Evolutionary conservation across 2,888 invertebrate genomes (phyloP), one percentile per base, ranked within the genome.

Genomic region (Ditula angustiorana): DNA sequence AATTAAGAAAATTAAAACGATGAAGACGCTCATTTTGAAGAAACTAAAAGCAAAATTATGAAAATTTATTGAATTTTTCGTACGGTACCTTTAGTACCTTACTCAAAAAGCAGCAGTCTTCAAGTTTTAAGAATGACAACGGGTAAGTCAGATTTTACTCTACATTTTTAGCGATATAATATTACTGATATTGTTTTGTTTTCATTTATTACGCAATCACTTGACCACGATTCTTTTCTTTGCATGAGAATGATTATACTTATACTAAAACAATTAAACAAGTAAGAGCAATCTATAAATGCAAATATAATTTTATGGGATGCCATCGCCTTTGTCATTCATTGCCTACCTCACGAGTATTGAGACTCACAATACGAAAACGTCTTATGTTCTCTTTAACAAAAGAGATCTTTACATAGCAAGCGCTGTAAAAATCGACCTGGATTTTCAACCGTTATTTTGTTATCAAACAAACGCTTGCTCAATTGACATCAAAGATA

Each of bases 61-160:
- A 87, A 86, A 85, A 86, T 86, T 85, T 75, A 84, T 82, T 67
- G 56, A 77, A 83, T 82, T 83, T 83, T 85, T 86, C 82, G 72
- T 60, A 63, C 71, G 67, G 66, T 23, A 63, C 64, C 44, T 58
- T 61, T 58, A 66, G 68, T 37, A 69, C 64, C 16, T 61, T 53
- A 61, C 59, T 30, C 35, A 30, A 53, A 24, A 16, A 41, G 24
- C 16, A 68, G 26, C 30, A 53, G 62, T 46, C 49, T 41, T 33
- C 44, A 16, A 44, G 55, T 44, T 61, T 47, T 53, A 61, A 66
- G 74, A 53, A 90, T 90, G 87, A 90, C 88, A 35, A 84, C 82
- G 76, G 91, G 91, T 91, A 71, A 90, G 90, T 80, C 26, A n/a
- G 37, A 50, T 62, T 67, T 60, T 13, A 37, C 16, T 46, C 46